A percentile compares a stretch with the other conserved stretches of the same genome.
Conservation (phyloP, 2,113 vertebrate genomes). For the Myiozetetes cayanensis region DNA sequence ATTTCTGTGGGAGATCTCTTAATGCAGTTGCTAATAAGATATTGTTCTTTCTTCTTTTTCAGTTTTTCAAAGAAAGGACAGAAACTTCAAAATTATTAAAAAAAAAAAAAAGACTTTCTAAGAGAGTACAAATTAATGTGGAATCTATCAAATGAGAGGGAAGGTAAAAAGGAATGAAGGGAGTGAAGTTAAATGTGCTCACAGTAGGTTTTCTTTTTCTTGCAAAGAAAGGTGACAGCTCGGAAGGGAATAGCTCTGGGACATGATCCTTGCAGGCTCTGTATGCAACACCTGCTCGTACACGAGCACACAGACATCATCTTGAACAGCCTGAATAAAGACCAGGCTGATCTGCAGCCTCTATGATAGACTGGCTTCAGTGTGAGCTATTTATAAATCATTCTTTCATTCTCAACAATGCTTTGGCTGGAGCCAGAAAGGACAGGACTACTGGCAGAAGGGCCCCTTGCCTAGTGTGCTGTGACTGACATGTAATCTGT, state of each 20-base stretch:
- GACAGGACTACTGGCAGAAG: constrained; percentile 41
- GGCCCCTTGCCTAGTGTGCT: constrained; percentile 49
- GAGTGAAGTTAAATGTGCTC: neutral
- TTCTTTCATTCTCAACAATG: constrained; percentile 50
- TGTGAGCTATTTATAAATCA: constrained; percentile 43
- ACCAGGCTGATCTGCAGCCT: constrained; percentile 36
- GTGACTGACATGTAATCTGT: constrained; percentile 62
- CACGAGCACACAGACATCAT: constrained; percentile 14
- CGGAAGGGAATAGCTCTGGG: constrained; percentile 37
- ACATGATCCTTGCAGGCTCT: constrained; percentile 27
- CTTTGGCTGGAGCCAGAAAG: constrained; percentile 41
- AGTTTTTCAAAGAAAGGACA: neutral
- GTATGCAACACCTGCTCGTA: constrained; percentile 18
- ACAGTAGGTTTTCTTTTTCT: neutral
- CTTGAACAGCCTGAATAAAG: constrained; percentile 41
- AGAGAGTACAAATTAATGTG: neutral
- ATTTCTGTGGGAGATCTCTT: neutral
- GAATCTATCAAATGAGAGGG: neutral
- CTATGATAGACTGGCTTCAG: constrained; percentile 45
- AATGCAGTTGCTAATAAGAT: constrained; percentile 16
- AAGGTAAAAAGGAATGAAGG: neutral
- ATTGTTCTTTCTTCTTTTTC: constrained; percentile 25
- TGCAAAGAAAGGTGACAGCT: constrained; percentile 24
- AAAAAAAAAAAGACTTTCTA: neutral
- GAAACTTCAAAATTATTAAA: neutral